These are phyloP conservation scores for Alethe diademata DNA, from an alignment of 2,113 vertebrate genomes.

Conservation along the genomic window DNA sequence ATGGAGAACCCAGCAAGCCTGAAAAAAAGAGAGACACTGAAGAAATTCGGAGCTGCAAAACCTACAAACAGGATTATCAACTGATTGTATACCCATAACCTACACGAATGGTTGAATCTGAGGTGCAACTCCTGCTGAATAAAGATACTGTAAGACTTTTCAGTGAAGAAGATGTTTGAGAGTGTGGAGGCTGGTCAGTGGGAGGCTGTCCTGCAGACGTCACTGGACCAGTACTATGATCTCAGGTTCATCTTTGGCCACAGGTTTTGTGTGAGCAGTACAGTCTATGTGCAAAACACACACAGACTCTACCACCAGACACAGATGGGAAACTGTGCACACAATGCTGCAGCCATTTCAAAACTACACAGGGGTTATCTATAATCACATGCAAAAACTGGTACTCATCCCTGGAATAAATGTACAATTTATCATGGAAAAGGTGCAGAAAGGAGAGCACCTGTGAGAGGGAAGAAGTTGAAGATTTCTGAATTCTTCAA, in stretches of 20 bases:
- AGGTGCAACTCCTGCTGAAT: neutral
- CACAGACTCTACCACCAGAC: conserved; percentile 68
- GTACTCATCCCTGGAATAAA: neutral
- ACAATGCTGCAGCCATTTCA: conserved; percentile 66
- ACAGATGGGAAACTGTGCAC: conserved; percentile 77
- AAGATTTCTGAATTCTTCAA: neutral
- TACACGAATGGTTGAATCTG: neutral
- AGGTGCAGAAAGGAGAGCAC: neutral
- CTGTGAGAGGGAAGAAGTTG: neutral
- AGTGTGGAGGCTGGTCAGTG: conserved; percentile 78
- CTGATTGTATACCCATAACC: neutral
- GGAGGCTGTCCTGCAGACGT: conserved; percentile 58
- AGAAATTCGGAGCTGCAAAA: neutral
- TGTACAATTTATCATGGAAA: neutral
- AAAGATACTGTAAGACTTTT: neutral
- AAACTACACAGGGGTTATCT: neutral
- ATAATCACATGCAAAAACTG: neutral
- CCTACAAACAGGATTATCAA: neutral
- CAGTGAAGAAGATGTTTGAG: conserved; percentile 57
- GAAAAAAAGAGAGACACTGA: neutral
- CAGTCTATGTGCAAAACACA: conserved; percentile 73
- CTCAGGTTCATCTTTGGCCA: conserved; percentile 74
- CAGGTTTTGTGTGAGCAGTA: conserved; percentile 71
- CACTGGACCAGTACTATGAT: conserved; percentile 84
- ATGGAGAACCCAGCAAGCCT: conserved; percentile 99